Conservation (phyloP, 2,113 vertebrate species). For the Melanerpes aurifrons region DNA sequence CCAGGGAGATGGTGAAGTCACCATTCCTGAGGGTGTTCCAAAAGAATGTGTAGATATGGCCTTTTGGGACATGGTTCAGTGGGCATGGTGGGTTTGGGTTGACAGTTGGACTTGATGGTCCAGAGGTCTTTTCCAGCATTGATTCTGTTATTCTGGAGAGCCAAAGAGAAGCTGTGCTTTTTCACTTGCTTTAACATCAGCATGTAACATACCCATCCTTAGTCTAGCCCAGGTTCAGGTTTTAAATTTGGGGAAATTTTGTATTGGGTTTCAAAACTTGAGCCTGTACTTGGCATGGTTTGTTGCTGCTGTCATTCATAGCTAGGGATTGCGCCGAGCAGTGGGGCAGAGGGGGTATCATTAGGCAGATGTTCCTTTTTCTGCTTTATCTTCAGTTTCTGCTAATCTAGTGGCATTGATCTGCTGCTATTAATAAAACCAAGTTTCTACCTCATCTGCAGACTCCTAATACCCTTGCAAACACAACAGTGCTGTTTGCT, state of each 20-base stretch:
- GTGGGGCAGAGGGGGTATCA: background rate
- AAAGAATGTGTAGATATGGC: no score
- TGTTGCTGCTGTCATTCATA: background rate
- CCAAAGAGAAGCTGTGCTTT: background rate
- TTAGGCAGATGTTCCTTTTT: background rate
- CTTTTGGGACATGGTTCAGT: no score
- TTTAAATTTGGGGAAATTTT: background rate
- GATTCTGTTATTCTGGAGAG: background rate
- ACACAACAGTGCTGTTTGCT: background rate
- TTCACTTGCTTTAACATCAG: background rate
- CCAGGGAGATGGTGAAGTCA: no score
- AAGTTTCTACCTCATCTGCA: constrained; percentile 25
- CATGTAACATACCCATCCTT: background rate
- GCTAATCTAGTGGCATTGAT: constrained; percentile 36
- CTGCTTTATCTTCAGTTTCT: constrained; percentile 9
- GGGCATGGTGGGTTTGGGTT: no score
- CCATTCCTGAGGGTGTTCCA: no score
- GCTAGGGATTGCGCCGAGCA: background rate
- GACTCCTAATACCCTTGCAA: constrained; percentile 14
- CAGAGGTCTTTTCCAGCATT: no score
- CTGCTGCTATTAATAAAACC: constrained; percentile 45
- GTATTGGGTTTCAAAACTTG: background rate
- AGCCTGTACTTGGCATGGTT: background rate
- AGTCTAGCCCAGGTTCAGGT: background rate
- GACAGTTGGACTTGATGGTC: no score